Base-by-base conservation (phyloP, 2,797 vertebrate genomes). In the Anniella stebbinsi region DNA sequence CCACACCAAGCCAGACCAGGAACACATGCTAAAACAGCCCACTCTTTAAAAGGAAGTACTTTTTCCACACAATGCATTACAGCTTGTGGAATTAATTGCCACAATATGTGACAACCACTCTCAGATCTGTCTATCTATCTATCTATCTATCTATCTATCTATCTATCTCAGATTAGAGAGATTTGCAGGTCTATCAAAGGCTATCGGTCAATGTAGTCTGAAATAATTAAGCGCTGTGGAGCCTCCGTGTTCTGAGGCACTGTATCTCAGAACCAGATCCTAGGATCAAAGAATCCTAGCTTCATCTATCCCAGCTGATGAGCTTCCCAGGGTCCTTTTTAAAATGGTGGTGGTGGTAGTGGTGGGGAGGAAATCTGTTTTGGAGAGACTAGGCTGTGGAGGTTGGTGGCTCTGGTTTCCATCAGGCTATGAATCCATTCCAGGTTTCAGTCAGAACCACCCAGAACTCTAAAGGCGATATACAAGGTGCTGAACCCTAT, bases 51-150 rank as follows among this genome's bases (percentile, higher is more conserved):
- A 80, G 60, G 75, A 80, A 78, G 75, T 51, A 8, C 60, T 78
- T 78, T 87, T 80, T 67, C 45, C 75, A 51, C 75, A 80, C 86
- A n/a, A 8, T 80, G 57, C 18, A 28, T 67, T 87, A 78, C 57
- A 67, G 86, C 75, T 87, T 67, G 75, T 67, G 75, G 17, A 51
- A 78, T 67, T 87, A 87, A 87, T 80, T 69, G 75, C 60, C 38
- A 33, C 60, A 48, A 87, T 73, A 78, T 78, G 57, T 66, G 73
- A 66, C 73, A 87, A 75, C 60, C 25, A 66, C 60, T n/a, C 18
- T 18, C 83, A 48, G 2, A n/a, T n/a, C n/a, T n/a, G n/a, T n/a
- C n/a, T n/a, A n/a, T n/a, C n/a, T n/a, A n/a, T n/a, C n/a, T n/a
- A n/a, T n/a, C n/a, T n/a, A n/a, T n/a, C n/a, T n/a, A n/a, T n/a